These are phyloP conservation scores for Elaphurus davidianus DNA, from an alignment of 2,113 vertebrate species.

Conservation along the genomic window DNA sequence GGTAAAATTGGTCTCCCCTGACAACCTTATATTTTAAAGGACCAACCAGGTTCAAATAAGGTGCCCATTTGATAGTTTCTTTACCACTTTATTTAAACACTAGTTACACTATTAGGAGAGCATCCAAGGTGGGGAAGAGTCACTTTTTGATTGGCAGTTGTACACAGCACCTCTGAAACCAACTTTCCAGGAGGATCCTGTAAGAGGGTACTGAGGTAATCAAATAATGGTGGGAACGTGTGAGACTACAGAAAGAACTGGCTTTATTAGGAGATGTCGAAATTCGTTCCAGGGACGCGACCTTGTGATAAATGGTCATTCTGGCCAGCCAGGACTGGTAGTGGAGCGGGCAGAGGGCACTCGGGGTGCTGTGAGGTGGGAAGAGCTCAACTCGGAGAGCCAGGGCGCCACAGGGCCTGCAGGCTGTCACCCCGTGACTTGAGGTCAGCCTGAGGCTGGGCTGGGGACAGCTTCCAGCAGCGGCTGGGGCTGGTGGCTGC, in stretches of 20 bases:
- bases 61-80: background rate
- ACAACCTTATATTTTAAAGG: background rate
- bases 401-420: constrained; percentile 70
- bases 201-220: background rate
- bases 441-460: constrained; percentile 75
- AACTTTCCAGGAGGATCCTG: background rate
- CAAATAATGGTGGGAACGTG: background rate
- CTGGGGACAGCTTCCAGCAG: constrained; percentile 79
- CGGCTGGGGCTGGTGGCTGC: constrained; percentile 86
- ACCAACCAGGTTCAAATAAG: constrained; percentile 1
- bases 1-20: constrained; percentile 51
- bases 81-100: background rate
- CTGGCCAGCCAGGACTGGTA: background rate
- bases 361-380: background rate
- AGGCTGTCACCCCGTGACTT: constrained; percentile 90
- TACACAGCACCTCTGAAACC: background rate
- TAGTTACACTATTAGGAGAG: background rate
- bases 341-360: background rate
- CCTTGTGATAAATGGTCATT: background rate
- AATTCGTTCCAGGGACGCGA: background rate
- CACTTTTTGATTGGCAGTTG: background rate
- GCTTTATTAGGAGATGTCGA: background rate
- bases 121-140: background rate
- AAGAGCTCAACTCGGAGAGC: background rate
- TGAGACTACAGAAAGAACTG: background rate